Percentiles rank a stretch among this genome's conserved stretches.
These are phyloP conservation scores for Phoenicopterus ruber DNA, from an alignment of 2,113 vertebrate genomes.

Conservation along the genomic window DNA sequence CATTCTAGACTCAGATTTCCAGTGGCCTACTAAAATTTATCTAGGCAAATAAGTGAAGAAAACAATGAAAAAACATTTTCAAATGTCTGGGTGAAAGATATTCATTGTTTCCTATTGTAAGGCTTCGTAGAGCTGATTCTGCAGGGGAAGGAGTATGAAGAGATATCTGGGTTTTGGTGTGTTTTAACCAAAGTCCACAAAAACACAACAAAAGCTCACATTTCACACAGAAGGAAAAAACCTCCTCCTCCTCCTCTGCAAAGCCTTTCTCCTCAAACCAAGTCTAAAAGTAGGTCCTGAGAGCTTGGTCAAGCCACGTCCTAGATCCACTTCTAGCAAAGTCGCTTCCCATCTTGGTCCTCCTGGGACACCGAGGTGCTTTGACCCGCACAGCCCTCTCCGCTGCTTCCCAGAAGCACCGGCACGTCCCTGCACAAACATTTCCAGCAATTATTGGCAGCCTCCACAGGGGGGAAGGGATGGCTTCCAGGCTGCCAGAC, in stretches of 20 bases:
- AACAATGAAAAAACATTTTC: neutral
- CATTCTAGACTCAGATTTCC: neutral
- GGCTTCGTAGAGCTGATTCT: neutral
- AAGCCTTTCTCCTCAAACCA: neutral
- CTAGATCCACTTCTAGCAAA: neutral
- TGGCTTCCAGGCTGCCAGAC: neutral
- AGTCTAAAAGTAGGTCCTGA: neutral
- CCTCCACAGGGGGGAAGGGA: neutral
- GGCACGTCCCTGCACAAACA: rapidly evolving
- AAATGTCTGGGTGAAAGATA: neutral
- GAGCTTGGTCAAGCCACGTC: neutral
- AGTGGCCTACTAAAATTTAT: neutral
- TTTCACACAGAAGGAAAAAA: neutral
- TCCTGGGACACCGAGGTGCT: neutral
- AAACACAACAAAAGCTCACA: neutral
- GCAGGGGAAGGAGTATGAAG: neutral
- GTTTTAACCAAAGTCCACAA: neutral
- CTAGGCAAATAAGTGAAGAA: neutral
- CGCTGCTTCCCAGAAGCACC: neutral
- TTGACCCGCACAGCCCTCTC: neutral
- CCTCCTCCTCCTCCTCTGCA: neutral
- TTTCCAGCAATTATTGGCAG: neutral
- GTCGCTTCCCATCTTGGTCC: neutral
- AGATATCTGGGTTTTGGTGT: neutral
- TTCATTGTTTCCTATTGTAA: neutral